A percentile compares a stretch with the other conserved stretches of the same genome.
phyloP scores from a whole-genome alignment of 1,140 invertebrate genomes.

The Drosophila parabipectinata region DNA sequence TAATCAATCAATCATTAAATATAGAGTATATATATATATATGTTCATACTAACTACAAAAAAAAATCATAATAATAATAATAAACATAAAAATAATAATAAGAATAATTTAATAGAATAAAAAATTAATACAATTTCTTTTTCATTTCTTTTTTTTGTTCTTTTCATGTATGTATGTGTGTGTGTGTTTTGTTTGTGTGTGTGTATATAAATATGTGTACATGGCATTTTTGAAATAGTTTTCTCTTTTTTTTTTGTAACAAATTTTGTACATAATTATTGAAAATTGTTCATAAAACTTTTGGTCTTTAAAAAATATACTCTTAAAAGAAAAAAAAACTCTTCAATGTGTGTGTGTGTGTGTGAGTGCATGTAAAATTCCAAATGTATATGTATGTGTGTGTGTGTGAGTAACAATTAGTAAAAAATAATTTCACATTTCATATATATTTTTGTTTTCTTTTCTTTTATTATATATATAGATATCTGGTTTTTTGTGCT shows the following conservation, averaged over 20 bases:
- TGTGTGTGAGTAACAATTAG: slow-evolving; percentile 76
- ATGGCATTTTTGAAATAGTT: slow-evolving; percentile 60
- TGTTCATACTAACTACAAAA: slow-evolving; percentile 61
- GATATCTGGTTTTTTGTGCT: slow-evolving; percentile 11
- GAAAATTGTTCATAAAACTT: slow-evolving; percentile 37
- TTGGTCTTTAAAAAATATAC: slow-evolving; percentile 23
- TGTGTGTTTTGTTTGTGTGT: slow-evolving; percentile 46
- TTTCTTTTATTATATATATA: slow-evolving; percentile 22
- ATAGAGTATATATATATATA: slow-evolving; percentile 44
- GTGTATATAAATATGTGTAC: slow-evolving; percentile 68
- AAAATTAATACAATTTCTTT: slow-evolving; percentile 81
- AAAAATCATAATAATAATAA: slow-evolving; percentile 73
- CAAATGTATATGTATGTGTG: slow-evolving; percentile 33
- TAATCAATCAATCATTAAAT: slow-evolving; percentile 53
- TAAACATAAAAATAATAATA: slow-evolving; percentile 81
- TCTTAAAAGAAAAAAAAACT: slow-evolving; percentile 27
- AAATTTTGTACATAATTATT: slow-evolving; percentile 63
- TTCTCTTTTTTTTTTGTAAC: slow-evolving; percentile 33
- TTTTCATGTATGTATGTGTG: slow-evolving; percentile 43
- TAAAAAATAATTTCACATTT: slow-evolving; percentile 78
- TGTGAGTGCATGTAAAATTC: slow-evolving; percentile 1
- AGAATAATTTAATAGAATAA: slow-evolving; percentile 83
- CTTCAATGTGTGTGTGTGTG: slow-evolving; percentile 29
- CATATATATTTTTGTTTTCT: slow-evolving; percentile 33
- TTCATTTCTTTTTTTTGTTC: slow-evolving; percentile 21